These are phyloP conservation scores for Phodopus roborovskii DNA, from an alignment of 2,113 vertebrate species.

Conservation along the genomic window DNA sequence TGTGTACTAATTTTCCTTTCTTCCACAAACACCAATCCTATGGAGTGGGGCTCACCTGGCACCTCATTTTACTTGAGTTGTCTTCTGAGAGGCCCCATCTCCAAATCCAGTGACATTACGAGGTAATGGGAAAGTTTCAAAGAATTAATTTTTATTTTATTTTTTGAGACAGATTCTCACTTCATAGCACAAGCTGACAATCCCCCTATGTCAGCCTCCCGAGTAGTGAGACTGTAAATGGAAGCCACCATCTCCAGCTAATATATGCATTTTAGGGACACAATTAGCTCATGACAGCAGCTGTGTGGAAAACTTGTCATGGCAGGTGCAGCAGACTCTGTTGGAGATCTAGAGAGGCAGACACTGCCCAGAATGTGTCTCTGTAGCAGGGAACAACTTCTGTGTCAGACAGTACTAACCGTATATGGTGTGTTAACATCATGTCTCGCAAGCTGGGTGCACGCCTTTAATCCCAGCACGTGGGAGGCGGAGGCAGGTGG, in stretches of 20 bases:
- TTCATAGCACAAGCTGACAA: background rate
- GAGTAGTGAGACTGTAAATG: background rate
- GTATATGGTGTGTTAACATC: background rate
- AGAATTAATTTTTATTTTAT: background rate
- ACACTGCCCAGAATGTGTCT: background rate
- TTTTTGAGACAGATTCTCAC: background rate
- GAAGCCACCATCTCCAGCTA: background rate
- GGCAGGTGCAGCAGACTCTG: background rate
- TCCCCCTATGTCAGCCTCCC: background rate
- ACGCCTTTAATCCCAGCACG: no score
- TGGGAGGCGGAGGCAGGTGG: no score
- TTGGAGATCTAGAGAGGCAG: background rate
- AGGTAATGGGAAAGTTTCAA: background rate
- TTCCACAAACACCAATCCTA: background rate
- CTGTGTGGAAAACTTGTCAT: background rate
- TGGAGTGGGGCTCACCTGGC: background rate
- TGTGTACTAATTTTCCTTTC: background rate
- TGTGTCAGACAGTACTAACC: background rate
- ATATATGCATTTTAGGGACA: background rate
- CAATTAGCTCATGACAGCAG: background rate
- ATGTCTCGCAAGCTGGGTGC: background rate
- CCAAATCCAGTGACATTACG: slow-evolving; percentile 23
- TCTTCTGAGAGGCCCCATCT: background rate
- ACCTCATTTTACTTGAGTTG: background rate
- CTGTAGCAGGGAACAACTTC: background rate